Percentiles rank a stretch among this genome's conserved stretches.
phyloP scores from a whole-genome alignment of 2,113 vertebrate genomes.

The Ceyx cyanopectus region DNA sequence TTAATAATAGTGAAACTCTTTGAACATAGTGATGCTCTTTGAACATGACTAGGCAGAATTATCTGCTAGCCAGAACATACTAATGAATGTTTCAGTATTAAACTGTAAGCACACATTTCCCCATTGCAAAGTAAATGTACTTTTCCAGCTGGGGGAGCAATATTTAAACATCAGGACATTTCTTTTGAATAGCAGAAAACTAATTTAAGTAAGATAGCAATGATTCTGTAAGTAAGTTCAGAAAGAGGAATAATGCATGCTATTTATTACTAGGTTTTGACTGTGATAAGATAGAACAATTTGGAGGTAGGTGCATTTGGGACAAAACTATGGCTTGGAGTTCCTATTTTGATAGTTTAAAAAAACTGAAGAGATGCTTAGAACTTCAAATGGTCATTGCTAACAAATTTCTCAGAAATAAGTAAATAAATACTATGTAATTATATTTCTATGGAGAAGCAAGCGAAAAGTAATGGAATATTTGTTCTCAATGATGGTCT shows the following conservation, averaged over 20 bases:
- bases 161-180: neutral
- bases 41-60: neutral
- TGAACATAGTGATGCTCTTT: neutral
- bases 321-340: neutral
- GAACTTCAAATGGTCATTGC: neutral
- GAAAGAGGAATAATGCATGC: neutral
- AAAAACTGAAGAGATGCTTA: neutral
- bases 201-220: neutral
- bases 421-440: neutral
- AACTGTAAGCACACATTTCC: neutral
- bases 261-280: neutral
- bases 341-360: neutral
- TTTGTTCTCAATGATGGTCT: neutral
- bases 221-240: neutral
- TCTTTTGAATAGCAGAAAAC: neutral
- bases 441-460: neutral
- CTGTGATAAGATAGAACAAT: neutral
- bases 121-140: neutral
- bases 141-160: neutral
- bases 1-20: conserved; percentile 4
- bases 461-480: neutral
- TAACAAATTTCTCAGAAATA: neutral
- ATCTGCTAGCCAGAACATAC: neutral
- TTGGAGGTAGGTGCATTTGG: neutral
- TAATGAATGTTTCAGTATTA: conserved; percentile 25